Evolutionary conservation across 2,113 vertebrate genomes (phyloP), one percentile per base, ranked within the genome.

Genomic region (Lycocorax pyrrhopterus): DNA sequence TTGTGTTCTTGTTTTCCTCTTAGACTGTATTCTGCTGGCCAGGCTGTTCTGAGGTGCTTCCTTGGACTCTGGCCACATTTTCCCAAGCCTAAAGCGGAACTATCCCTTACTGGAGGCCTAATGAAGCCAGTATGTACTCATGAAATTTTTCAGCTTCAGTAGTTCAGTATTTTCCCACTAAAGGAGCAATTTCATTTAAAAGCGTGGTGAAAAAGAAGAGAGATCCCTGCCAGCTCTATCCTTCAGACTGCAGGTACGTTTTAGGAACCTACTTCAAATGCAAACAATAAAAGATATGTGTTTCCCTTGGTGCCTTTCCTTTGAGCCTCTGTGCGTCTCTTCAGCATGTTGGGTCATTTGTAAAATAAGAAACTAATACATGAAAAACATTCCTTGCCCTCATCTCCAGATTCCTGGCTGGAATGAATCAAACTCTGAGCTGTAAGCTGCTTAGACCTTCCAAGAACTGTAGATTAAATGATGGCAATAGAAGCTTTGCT

Each of bases 321-420:
- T 68, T 86, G 76, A 89, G 90, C 25, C 16, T 59, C 93, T 64
- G 8, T 62, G 37, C 2, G 1, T 63, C 32, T 92, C 80, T 86
- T 90, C 92, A 96, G 84, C 37, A 46, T 93, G 94, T 89, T 92
- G 82, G 76, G 75, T 95, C 60, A 88, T 91, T 73, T 63, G 68
- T 80, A 93, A 92, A 95, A 80, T 94, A 96, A 96, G 96, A 95
- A 96, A 96, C 78, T 86, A 95, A 93, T 91, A 94, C 71, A 75
- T 39, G 93, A 91, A 77, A 82, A 84, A 25, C 63, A 88, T 63
- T 84, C 79, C 52, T 83, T 86, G 13, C 41, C 22, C 44, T 96
- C 46, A 73, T 76, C 80, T 93, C 72, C 47, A 86, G 49, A 35
- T 91, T 97, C 71, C 74, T 74, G 67, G 29, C 8, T 90, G 62